Percentiles rank a stretch among this genome's conserved stretches.
phyloP scores from a whole-genome alignment of 2,888 invertebrate species.

The Allygus modestus region DNA sequence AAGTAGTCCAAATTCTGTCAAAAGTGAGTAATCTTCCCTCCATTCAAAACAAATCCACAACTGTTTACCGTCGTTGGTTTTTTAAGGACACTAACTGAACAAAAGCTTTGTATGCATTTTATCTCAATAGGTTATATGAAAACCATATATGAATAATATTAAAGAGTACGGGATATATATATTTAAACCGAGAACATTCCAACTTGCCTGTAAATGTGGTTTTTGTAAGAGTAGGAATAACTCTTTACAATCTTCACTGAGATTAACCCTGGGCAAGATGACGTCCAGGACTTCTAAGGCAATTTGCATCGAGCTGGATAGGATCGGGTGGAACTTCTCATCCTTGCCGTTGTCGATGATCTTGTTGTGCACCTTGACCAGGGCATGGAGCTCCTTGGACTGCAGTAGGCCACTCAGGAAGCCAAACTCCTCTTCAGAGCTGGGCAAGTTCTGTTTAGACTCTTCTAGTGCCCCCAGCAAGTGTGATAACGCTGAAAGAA shows the following conservation, averaged over 20 bases:
- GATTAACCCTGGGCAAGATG: constrained; percentile 81
- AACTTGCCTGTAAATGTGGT: constrained; percentile 89
- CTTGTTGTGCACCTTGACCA: constrained; percentile 94
- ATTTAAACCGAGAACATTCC: too few relatives aligned
- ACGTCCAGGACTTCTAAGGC: constrained; percentile 89
- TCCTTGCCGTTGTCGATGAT: constrained; percentile 90
- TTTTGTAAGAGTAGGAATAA: constrained; percentile 88
- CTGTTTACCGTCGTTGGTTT: too few relatives aligned
- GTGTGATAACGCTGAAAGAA: constrained; percentile 83
- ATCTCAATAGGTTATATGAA: too few relatives aligned
- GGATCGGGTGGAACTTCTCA: constrained; percentile 89
- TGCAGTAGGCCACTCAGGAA: constrained; percentile 90
- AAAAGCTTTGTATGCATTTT: too few relatives aligned
- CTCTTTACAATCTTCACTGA: constrained; percentile 87
- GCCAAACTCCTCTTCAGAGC: constrained; percentile 88
- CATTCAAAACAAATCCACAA: too few relatives aligned
- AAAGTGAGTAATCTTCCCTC: too few relatives aligned
- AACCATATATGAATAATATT: too few relatives aligned
- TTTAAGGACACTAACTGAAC: too few relatives aligned
- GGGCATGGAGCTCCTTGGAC: constrained; percentile 92
- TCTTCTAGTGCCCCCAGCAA: constrained; percentile 90
- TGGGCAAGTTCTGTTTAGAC: constrained; percentile 82
- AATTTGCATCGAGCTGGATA: constrained; percentile 90
- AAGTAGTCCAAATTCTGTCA: too few relatives aligned
- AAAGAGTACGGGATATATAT: too few relatives aligned